These are phyloP conservation scores for Lepidothrix coronata DNA, from an alignment of 2,113 vertebrate species.

Conservation along the genomic window DNA sequence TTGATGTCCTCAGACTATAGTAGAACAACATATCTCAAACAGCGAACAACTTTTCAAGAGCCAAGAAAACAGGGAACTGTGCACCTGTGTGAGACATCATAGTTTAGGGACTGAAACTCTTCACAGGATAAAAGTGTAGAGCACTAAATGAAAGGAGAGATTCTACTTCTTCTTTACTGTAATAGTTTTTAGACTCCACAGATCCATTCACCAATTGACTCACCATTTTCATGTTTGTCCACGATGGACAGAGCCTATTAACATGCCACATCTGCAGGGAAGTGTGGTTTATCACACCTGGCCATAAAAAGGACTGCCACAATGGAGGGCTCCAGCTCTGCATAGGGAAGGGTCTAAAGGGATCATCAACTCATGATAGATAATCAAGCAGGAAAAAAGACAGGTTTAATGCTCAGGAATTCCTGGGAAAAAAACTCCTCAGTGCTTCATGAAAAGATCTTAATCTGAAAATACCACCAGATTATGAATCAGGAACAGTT, in stretches of 20 bases:
- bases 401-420: neutral
- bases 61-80: neutral
- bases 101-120: neutral
- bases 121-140: neutral
- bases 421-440: neutral
- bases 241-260: neutral
- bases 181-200: neutral
- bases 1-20: neutral
- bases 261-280: neutral
- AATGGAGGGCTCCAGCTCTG: neutral
- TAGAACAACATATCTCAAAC: neutral
- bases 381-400: neutral
- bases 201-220: neutral
- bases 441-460: neutral
- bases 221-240: neutral
- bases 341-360: neutral
- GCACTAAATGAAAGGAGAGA: neutral
- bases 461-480: neutral
- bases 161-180: neutral
- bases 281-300: neutral
- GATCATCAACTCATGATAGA: neutral
- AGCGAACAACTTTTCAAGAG: neutral
- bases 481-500: neutral
- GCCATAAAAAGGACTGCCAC: neutral
- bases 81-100: neutral